phyloP scores from a whole-genome alignment of 2,888 invertebrate species.

The Lagria hirta region DNA sequence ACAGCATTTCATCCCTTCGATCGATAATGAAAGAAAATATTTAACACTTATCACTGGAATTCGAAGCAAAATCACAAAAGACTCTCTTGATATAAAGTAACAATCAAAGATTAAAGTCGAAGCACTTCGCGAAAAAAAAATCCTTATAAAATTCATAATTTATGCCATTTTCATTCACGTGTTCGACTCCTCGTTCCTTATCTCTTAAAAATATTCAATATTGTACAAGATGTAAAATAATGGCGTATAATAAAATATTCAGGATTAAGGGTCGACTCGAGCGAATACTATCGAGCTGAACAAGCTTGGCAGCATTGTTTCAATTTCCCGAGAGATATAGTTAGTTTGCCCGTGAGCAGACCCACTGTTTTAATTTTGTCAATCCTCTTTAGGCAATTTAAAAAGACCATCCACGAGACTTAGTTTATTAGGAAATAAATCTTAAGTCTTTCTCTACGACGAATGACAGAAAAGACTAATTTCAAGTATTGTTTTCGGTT shows the following conservation, averaged over 20 bases:
- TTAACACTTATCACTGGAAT: constrained; percentile 2
- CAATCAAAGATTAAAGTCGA: too few relatives aligned
- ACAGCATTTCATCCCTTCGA: constrained; percentile 9
- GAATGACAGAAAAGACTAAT: constrained; percentile 13
- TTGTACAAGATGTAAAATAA: constrained; percentile 13
- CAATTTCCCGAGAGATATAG: constrained; percentile 44
- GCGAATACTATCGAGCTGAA: constrained; percentile 19
- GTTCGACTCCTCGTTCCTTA: too few relatives aligned
- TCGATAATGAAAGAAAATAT: constrained; percentile 9
- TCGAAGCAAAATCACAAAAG: not conserved
- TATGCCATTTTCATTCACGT: too few relatives aligned
- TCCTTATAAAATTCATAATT: too few relatives aligned
- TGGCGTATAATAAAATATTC: constrained; percentile 27
- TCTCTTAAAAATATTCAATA: constrained; percentile 10
- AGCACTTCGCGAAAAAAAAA: too few relatives aligned
- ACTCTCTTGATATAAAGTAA: too few relatives aligned
- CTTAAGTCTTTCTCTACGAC: constrained; percentile 29
- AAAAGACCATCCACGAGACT: constrained; percentile 39
- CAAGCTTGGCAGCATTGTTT: constrained; percentile 30
- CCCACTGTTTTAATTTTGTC: constrained; percentile 47
- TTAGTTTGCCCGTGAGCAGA: constrained; percentile 37
- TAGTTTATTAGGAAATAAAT: constrained; percentile 48
- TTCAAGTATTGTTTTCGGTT: constrained; percentile 7
- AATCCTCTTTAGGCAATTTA: constrained; percentile 50
- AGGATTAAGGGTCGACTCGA: too few relatives aligned